A percentile compares a stretch with the other conserved stretches of the same genome.
phyloP scores from a whole-genome alignment of 2,888 invertebrate genomes.

The Melieria omissa region DNA sequence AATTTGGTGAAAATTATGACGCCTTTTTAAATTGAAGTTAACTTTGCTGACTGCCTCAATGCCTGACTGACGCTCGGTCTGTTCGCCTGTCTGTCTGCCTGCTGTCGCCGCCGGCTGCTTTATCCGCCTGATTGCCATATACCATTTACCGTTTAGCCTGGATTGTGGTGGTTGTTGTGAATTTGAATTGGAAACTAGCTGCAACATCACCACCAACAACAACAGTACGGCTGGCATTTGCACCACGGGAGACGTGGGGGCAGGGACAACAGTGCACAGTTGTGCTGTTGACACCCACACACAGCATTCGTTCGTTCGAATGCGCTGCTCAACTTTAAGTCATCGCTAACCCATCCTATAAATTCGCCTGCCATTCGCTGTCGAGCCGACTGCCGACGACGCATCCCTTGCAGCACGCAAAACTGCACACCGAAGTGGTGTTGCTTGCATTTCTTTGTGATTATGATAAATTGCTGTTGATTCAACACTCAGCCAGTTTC shows the following conservation, averaged over 20 bases:
- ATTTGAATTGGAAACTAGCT: too few relatives aligned
- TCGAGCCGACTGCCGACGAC: not conserved
- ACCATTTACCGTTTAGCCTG: too few relatives aligned
- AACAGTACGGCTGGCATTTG: too few relatives aligned
- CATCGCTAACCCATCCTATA: too few relatives aligned
- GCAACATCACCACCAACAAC: too few relatives aligned
- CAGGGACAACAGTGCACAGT: too few relatives aligned
- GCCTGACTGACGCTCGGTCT: not conserved
- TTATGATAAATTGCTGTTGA: conserved; percentile 50
- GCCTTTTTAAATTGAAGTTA: conserved; percentile 44
- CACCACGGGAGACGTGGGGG: too few relatives aligned
- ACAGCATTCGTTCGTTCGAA: too few relatives aligned
- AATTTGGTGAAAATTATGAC: conserved; percentile 47
- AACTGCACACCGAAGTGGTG: not conserved
- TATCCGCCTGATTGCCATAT: not conserved
- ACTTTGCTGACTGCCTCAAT: conserved; percentile 7
- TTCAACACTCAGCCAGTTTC: conserved; percentile 17
- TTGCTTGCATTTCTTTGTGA: conserved; percentile 34
- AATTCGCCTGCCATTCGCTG: not conserved
- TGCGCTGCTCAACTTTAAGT: too few relatives aligned
- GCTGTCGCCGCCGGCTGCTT: conserved; percentile 2
- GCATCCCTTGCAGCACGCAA: not conserved
- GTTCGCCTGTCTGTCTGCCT: not conserved
- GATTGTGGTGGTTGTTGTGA: too few relatives aligned
- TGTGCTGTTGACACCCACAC: too few relatives aligned